Evolutionary conservation across 2,113 vertebrate species (phyloP).

Genomic region (Tylochromis polylepis): DNA sequence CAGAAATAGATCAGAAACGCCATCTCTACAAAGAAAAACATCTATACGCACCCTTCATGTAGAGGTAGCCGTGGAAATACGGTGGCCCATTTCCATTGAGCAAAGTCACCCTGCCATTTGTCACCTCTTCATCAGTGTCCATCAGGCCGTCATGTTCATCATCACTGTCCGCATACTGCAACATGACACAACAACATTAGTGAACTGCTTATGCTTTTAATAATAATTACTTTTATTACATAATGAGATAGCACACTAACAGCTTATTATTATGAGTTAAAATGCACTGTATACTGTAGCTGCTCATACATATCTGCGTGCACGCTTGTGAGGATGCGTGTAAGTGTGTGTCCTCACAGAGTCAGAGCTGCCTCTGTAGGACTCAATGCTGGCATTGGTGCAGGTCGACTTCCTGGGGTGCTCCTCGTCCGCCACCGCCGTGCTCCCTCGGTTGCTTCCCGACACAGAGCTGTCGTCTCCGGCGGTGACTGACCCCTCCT

Average conservation of each 20-base stretch:
- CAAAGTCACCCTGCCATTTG: slow-evolving; percentile 77
- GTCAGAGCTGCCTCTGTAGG: slow-evolving; percentile 85
- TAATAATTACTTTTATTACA: too few relatives aligned
- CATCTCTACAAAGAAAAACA: background rate
- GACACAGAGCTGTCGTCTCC: slow-evolving; percentile 70
- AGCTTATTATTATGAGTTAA: background rate
- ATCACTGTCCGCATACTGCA: slow-evolving; percentile 86
- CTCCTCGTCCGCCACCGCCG: slow-evolving; percentile 72
- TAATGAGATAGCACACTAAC: background rate
- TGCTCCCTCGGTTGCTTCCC: slow-evolving; percentile 70
- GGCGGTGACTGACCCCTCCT: slow-evolving; percentile 75
- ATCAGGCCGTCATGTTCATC: slow-evolving; percentile 86
- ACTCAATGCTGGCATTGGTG: slow-evolving; percentile 81
- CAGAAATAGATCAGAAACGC: background rate
- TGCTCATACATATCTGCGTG: slow-evolving; percentile 57
- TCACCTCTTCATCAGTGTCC: slow-evolving; percentile 90
- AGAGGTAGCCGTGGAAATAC: slow-evolving; percentile 92
- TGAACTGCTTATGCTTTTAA: background rate
- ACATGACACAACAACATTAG: background rate
- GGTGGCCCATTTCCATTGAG: slow-evolving; percentile 85
- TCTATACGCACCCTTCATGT: slow-evolving; percentile 84
- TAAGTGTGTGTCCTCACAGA: slow-evolving; percentile 79
- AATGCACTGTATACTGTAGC: background rate
- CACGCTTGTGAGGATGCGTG: slow-evolving; percentile 49
- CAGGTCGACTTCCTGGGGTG: slow-evolving; percentile 80